Base-by-base conservation (phyloP, 2,888 invertebrate species). In the Drosophila antonietae region DNA sequence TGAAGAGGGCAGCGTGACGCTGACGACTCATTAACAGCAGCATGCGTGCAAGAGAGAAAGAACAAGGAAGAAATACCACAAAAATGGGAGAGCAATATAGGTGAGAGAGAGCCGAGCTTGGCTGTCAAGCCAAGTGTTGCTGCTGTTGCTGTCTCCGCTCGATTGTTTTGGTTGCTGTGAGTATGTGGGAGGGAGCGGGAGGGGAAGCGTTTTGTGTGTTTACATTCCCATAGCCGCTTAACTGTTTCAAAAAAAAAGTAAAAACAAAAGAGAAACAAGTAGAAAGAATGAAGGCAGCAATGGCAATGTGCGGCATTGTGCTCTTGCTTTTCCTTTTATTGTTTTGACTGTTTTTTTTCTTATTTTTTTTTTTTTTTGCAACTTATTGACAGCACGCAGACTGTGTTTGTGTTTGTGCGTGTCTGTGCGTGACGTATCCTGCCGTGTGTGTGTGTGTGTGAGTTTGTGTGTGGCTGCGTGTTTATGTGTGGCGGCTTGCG, bases 311-410 rank as follows among this genome's bases (percentile, higher is more conserved):
- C 81, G 81, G 89, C 72, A 84, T 79, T 83, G 76, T 85, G 64
- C 75, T 73, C 58, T 80, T 80, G 80, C 73, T 81, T 87, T 82
- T 67, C 63, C 66, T 81, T 75, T 83, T 73, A 64, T 78, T 80
- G 67, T 82, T 80, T 78, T 80, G 69, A 66, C 52, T 82, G 76
- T 68, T 75, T 60, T 62, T 82, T 14, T 20, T 20, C 20, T 20
- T 20, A 20, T 20, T 46, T 44, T 57, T 58, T 68, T 71, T 63
- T 55, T 70, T 78, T 84, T 88, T 80, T 85, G 81, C 88, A 86
- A 88, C 84, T 86, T 84, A 88, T 84, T 88, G 89, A 87, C 84
- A 84, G 84, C 80, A 64, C 67, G 76, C 87, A 86, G 84, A 73
- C 82, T 71, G 69, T 68, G 64, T 79, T 73, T 69, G 64, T 79